Conservation (phyloP, 2,797 vertebrate species). For the Limnodromus scolopaceus region DNA sequence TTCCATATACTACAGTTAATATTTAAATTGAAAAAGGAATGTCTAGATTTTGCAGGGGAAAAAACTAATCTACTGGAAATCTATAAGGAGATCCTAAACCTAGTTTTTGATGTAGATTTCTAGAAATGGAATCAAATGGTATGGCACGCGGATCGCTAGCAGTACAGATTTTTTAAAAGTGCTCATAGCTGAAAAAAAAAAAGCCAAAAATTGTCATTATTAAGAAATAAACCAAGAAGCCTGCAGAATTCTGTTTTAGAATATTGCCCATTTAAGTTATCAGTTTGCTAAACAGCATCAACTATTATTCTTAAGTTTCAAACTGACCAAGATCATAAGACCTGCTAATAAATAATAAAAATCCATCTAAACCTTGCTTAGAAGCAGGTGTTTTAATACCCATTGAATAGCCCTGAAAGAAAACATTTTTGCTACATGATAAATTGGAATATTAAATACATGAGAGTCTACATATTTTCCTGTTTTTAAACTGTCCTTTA, state of each 20-base stretch:
- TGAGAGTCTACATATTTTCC: neutral
- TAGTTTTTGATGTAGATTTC: neutral
- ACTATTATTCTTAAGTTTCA: neutral
- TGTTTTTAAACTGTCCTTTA: neutral
- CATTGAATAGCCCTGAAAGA: neutral
- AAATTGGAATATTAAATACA: neutral
- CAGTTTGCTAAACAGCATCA: neutral
- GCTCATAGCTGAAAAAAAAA: neutral
- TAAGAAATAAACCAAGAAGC: neutral
- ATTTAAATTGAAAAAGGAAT: neutral
- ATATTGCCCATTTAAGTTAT: neutral
- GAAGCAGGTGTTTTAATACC: neutral
- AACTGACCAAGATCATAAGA: neutral
- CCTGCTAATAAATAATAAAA: neutral
- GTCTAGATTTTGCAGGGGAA: neutral
- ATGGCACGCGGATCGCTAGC: neutral
- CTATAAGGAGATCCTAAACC: neutral
- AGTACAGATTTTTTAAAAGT: neutral
- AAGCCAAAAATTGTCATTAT: neutral
- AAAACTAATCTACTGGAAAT: neutral
- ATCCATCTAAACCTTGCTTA: neutral
- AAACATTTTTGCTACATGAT: neutral
- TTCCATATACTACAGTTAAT: neutral
- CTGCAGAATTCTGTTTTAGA: neutral
- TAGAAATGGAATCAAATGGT: neutral